Evolutionary conservation across 2,888 invertebrate species (phyloP).

Genomic region (Eupithecia centaureata): DNA sequence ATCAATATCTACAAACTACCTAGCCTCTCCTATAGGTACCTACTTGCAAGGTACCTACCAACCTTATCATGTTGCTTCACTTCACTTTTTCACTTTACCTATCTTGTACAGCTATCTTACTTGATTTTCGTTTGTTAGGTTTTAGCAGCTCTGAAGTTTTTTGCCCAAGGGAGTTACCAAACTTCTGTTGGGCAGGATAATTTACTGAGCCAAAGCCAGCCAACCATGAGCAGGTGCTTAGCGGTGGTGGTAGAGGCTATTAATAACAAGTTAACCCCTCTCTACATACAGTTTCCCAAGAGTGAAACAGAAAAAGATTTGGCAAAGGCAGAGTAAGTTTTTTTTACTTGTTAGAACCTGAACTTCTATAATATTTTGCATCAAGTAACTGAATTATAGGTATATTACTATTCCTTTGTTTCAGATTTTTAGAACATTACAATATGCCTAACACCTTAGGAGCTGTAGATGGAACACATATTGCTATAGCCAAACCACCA

Average conservation of each 20-base stretch:
- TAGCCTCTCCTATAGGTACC: too few species aligned
- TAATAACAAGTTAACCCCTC: not conserved
- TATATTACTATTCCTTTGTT: not conserved
- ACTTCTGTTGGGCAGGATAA: constrained; percentile 1
- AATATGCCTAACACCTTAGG: constrained; percentile 8
- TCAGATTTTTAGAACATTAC: constrained; percentile 9
- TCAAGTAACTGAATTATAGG: not conserved
- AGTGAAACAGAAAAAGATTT: not conserved
- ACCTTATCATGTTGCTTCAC: too few species aligned
- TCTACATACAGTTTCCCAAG: not conserved
- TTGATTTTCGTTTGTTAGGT: too few species aligned
- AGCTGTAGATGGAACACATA: constrained; percentile 17
- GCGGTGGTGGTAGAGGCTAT: not conserved
- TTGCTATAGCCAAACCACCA: constrained; percentile 10
- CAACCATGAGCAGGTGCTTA: not conserved
- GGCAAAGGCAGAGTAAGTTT: constrained; percentile 1
- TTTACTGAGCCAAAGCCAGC: not conserved
- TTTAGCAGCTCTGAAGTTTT: not conserved
- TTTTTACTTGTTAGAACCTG: not conserved
- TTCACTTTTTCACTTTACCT: too few species aligned
- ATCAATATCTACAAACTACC: too few species aligned
- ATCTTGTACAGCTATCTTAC: too few species aligned
- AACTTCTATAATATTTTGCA: not conserved
- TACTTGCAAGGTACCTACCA: too few species aligned
- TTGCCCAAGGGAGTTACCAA: constrained; percentile 5